These are phyloP conservation scores for Dendronephthya gigantea DNA, from an alignment of 64 coral and sea anemone species.

Conservation along the genomic window DNA sequence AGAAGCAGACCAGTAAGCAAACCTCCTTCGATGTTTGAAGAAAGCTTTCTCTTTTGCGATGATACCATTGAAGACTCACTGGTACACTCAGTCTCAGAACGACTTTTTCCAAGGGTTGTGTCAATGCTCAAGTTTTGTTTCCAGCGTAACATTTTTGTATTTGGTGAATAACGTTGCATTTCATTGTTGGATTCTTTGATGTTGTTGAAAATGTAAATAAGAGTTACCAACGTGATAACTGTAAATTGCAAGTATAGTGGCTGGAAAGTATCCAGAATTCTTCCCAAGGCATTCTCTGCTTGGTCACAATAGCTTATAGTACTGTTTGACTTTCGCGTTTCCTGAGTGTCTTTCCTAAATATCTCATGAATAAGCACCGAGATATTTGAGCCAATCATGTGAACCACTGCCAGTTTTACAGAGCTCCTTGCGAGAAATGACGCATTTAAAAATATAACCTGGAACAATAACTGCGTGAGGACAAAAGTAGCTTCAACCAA, in stretches of 20 bases:
- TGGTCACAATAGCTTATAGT: neutral
- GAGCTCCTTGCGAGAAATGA: neutral
- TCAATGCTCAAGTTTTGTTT: neutral
- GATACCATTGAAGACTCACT: neutral
- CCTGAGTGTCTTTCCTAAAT: neutral
- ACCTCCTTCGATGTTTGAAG: neutral
- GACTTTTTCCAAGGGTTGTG: neutral
- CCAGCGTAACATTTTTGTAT: neutral
- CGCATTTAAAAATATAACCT: neutral
- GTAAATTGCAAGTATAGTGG: neutral
- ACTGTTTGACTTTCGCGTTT: neutral
- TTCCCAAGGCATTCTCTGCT: neutral
- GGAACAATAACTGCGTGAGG: neutral
- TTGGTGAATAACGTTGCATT: neutral
- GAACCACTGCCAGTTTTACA: neutral
- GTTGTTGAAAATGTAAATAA: neutral
- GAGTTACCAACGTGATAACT: neutral
- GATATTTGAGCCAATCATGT: constrained; percentile 8
- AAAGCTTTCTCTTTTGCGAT: neutral
- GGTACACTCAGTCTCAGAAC: neutral
- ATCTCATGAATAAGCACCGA: neutral
- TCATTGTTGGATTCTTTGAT: neutral
- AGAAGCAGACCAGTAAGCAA: neutral
- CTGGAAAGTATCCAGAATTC: neutral
- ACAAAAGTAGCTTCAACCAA: neutral